These are phyloP conservation scores for Odontothrips loti DNA, from an alignment of 2,888 invertebrate genomes.

Conservation along the genomic window DNA sequence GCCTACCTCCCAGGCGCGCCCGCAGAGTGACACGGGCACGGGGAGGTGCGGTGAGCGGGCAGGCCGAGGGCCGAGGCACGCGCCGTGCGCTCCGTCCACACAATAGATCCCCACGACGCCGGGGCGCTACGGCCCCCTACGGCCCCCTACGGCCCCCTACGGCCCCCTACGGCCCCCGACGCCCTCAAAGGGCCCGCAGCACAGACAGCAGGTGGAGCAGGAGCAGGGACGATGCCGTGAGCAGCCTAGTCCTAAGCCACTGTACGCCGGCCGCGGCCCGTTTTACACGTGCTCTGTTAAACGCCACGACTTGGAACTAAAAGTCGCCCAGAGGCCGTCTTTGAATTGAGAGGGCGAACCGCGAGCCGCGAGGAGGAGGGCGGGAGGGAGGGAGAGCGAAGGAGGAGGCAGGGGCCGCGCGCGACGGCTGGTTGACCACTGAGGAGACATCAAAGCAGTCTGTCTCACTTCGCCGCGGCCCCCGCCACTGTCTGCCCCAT, in stretches of 20 bases:
- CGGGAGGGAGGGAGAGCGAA: not conserved
- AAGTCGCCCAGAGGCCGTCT: too few species aligned
- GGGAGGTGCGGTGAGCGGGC: not conserved
- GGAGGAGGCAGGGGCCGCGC: not conserved
- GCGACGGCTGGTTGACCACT: conserved; percentile 21
- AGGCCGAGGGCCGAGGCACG: not conserved
- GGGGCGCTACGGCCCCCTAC: not conserved
- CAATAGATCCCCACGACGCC: not conserved
- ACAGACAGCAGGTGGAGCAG: too few species aligned
- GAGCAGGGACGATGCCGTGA: too few species aligned
- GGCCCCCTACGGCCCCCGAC: not conserved
- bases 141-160: not conserved
- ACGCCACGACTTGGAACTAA: too few species aligned
- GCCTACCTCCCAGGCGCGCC: not conserved
- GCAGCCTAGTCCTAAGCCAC: too few species aligned
- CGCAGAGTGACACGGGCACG: not conserved
- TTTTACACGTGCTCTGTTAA: too few species aligned
- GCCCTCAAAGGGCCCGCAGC: not conserved
- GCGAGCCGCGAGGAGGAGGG: not conserved
- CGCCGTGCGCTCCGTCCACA: not conserved
- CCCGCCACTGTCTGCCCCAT: not conserved
- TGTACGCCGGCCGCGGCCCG: too few species aligned
- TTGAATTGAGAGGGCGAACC: not conserved
- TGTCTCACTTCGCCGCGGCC: conserved; percentile 22
- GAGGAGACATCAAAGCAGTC: conserved; percentile 19